These are phyloP conservation scores for Castor canadensis DNA, from an alignment of 2,113 vertebrate species.

Conservation along the genomic window DNA sequence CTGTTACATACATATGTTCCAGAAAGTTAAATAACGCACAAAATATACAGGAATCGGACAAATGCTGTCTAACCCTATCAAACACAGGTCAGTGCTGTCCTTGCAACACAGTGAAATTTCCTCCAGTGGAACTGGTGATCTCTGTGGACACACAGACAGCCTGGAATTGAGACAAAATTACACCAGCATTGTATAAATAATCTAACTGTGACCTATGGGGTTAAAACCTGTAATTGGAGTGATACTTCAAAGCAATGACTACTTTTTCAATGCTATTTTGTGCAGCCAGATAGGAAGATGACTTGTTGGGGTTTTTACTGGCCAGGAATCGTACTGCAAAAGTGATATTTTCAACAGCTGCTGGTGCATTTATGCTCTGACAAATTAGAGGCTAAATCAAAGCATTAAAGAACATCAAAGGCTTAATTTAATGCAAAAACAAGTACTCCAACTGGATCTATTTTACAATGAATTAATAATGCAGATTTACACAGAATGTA, in stretches of 20 bases:
- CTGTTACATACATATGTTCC: constrained; percentile 82
- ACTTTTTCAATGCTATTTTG: constrained; percentile 92
- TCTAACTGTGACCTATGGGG: constrained; percentile 96
- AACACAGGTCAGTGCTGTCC: constrained; percentile 91
- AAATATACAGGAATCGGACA: constrained; percentile 85
- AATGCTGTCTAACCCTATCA: constrained; percentile 91
- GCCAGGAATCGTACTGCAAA: constrained; percentile 86
- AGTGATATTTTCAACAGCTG: constrained; percentile 93
- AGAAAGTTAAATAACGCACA: constrained; percentile 87
- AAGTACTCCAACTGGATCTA: constrained; percentile 87
- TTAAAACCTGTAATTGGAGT: constrained; percentile 99
- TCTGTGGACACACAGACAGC: constrained; percentile 92
- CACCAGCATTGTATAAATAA: constrained; percentile 98
- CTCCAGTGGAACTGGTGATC: constrained; percentile 86
- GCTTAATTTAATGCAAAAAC: constrained; percentile 90
- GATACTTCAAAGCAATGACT: constrained; percentile 98
- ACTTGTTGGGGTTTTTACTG: constrained; percentile 86
- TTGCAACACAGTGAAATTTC: constrained; percentile 89
- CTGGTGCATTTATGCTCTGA: constrained; percentile 87
- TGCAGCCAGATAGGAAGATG: constrained; percentile 88
- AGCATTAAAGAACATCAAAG: constrained; percentile 90
- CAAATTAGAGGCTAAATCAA: constrained; percentile 90
- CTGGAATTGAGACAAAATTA: constrained; percentile 94
- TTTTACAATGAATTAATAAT: constrained; percentile 88
- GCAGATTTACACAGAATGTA: constrained; percentile 84